Evolutionary conservation across 2,113 vertebrate genomes (phyloP), one percentile per base, ranked within the genome.

Genomic region (Cyprinodon tularosa): DNA sequence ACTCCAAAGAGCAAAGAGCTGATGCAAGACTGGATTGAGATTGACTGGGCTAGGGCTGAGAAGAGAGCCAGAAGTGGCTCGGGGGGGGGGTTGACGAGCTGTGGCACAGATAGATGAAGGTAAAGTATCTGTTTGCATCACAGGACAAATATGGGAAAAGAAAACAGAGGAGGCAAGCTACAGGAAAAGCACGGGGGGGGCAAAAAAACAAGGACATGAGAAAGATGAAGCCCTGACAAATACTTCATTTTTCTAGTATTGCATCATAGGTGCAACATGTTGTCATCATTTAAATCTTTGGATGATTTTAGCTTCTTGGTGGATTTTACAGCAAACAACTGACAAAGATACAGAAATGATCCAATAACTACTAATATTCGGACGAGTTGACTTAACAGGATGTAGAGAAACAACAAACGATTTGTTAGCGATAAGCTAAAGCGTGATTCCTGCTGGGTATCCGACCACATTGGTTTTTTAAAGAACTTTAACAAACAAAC

Each of bases 21-120:
- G 88, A 89, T 85, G 89, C 88, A 89, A 89, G 81, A 85, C 84
- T 62, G 84, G 82, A 85, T 62, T 80, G 78, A 89, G 85, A 86
- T 79, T 82, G 87, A 84, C 86, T 84, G 81, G 69, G 74, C 39
- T 71, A 74, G 72, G 65, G 64, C 15, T 64, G 78, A 74, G 76
- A 79, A 81, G 74, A 79, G 62, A 66, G 78, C 59, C 81, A 88
- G 68, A 74, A 75, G 84, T 36, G 77, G 85, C 69, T 72, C 72
- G 15, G n/a, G 62, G 76, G 79, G 79, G 69, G 80, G 83, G 77
- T 81, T 73, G 75, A 9, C 4, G 12, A 76, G 71, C 76, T 76
- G 81, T 62, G 66, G 71, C 15, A 38, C 37, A 20, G 84, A 79
- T 64, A 66, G 71, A 84, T 83, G 80, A 77, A 78, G 76, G 62